phyloP scores from a whole-genome alignment of 2,797 vertebrate species.

The Alectoris magna region DNA sequence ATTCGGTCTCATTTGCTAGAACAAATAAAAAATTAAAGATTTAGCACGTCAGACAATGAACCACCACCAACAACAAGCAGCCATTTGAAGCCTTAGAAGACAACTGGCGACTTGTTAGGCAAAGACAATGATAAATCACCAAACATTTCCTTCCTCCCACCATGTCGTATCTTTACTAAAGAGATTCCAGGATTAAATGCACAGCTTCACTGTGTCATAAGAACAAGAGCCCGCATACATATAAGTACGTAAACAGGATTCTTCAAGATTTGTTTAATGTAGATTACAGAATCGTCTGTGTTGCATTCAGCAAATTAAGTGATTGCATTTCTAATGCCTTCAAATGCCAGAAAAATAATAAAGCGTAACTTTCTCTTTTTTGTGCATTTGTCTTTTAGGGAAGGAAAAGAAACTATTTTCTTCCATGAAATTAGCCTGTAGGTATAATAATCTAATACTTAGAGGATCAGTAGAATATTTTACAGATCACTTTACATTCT shows the following conservation, averaged over 20 bases:
- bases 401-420: conserved; percentile 31
- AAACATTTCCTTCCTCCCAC: too few relatives aligned
- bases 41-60: conserved; percentile 44
- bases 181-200: neutral
- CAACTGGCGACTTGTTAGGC: neutral
- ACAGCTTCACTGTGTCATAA: neutral
- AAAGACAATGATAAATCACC: conserved; percentile 10
- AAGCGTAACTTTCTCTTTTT: conserved; percentile 10
- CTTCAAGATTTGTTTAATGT: conserved; percentile 39
- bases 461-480: conserved; percentile 85
- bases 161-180: neutral
- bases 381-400: conserved; percentile 50
- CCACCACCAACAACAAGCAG: neutral
- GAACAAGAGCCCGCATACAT: neutral
- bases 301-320: conserved; percentile 45
- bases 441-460: conserved; percentile 84
- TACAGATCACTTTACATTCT: conserved; percentile 85
- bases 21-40: conserved; percentile 54
- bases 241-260: neutral
- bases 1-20: conserved; percentile 91
- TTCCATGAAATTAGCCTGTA: conserved; percentile 79
- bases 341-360: conserved; percentile 38
- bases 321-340: conserved; percentile 29
- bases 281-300: conserved; percentile 29
- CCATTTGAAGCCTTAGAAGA: neutral